Percentiles rank a stretch among this genome's conserved stretches.
Conservation (phyloP, 2,113 vertebrate species). For the Motacilla tschutschensis region DNA sequence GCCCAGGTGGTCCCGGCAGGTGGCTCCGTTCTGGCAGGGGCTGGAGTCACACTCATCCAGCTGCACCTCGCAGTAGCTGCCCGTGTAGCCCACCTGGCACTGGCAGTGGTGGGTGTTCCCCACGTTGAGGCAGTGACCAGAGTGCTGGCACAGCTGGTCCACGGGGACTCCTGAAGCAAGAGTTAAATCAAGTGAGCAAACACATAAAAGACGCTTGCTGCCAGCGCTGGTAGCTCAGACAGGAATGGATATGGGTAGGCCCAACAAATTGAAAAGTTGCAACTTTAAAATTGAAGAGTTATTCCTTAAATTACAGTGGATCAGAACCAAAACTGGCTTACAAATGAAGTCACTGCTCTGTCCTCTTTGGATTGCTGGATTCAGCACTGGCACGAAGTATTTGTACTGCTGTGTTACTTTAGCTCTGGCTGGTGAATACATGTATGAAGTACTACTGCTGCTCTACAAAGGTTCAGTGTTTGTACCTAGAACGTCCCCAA, state of each 20-base stretch:
- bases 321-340: neutral
- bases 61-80: conserved; percentile 88
- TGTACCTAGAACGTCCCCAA: neutral
- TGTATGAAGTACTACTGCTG: neutral
- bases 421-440: neutral
- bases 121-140: conserved; percentile 76
- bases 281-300: neutral
- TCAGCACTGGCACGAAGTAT: neutral
- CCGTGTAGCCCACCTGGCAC: conserved; percentile 85
- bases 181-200: neutral
- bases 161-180: conserved; percentile 68
- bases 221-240: neutral
- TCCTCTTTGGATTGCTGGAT: neutral
- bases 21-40: conserved; percentile 81
- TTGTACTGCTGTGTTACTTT: neutral
- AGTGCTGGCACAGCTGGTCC: conserved; percentile 82
- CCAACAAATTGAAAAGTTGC: accelerated
- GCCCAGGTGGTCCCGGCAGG: conserved; percentile 75
- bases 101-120: conserved; percentile 82
- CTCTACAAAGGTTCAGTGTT: neutral
- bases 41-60: conserved; percentile 84
- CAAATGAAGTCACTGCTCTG: neutral
- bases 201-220: accelerated
- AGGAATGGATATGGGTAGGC: neutral
- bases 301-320: neutral